Evolutionary conservation across 1,140 invertebrate genomes (phyloP), one percentile per base, ranked within the genome.

Genomic region (Drosophila murphyi): DNA sequence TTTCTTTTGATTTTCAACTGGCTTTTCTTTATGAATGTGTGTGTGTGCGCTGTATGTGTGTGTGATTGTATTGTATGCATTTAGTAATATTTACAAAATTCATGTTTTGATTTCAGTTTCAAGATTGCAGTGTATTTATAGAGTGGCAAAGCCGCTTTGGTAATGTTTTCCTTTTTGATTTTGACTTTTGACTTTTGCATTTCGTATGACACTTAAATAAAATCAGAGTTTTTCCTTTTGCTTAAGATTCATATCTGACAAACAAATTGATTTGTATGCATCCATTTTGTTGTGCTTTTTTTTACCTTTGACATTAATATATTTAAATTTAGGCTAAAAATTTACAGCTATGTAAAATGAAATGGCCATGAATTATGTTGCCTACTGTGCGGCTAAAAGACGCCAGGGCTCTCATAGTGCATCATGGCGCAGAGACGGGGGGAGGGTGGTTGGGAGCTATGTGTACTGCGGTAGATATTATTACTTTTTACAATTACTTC

Each of bases 401-500:
- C 55, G 45, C 47, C 41, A 6, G 29, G 32, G 39, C 48, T 48
- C 32, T 57, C 47, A 39, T 56, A 51, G 54, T 67, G 63, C 70
- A 67, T 52, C 47, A 50, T 39, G 52, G 29, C 32, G 20, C 32
- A 8, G 29, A 8, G 50, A 20, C n/a, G 8, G 20, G 7, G 28
- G 20, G 28, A 4, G 5, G 6, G 32, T 20, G 32, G 55, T 6
- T 28, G n/a, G 32, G 8, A 8, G 43, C 32, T 75, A 50, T 65
- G 10, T 63, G 57, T 61, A 37, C 64, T 86, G 73, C 70, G 67
- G 78, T 76, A 76, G 79, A 73, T 87, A 77, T 89, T 81, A 81
- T 87, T 83, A 83, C 74, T 78, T 90, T 90, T 83, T 91, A 87
- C 83, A 89, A 82, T 92, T 92, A 92, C 80, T 92, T 92, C 63